Evolutionary conservation across 2,888 invertebrate genomes (phyloP), one percentile per base, ranked within the genome.

Genomic region (Sipha maydis): DNA sequence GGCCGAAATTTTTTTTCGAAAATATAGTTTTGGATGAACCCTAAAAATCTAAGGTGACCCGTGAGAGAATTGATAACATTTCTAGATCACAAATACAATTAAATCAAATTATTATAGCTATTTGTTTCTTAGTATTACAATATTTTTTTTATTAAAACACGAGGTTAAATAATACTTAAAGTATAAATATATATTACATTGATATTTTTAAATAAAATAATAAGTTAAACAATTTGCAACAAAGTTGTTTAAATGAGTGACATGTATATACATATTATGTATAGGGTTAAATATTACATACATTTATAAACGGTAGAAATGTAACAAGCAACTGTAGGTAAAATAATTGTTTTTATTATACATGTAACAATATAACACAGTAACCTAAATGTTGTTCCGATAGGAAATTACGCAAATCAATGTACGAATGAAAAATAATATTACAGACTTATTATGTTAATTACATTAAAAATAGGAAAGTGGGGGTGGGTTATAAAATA

Each of bases 341-440:
- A 48, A 67, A 67, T 28, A 76, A 84, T 78, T 61, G 34, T 83
- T 83, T 69, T 73, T 56, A 48, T 69, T 78, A 77, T 48, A 85
- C 67, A 75, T 75, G 34, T 82, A 41, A 73, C 14, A 84, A 61
- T 19, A 85, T 69, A 67, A 77, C 67, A 85, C 85, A 54, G 85
- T 41, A 78, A 85, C 67, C 69, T 85, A 31, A 78, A 78, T 48
- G 48, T 76, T 25, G 21, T 84, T 69, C 31, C 25, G 34, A 9
- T 14, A 85, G 84, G 61, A 85, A 85, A 19, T 85, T 85, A 78
- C 77, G n/a, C 77, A 78, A 85, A 78, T 25, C 69, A 31, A 77
- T 85, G 85, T 77, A 78, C 69, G 11, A 78, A 67, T 25, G 48
- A 78, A 48, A 77, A 77, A 67, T 54, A 11, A 41, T 54, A 78